Evolutionary conservation across 2,113 vertebrate genomes (phyloP), one percentile per base, ranked within the genome.

Genomic region (Dromiciops gliroides): DNA sequence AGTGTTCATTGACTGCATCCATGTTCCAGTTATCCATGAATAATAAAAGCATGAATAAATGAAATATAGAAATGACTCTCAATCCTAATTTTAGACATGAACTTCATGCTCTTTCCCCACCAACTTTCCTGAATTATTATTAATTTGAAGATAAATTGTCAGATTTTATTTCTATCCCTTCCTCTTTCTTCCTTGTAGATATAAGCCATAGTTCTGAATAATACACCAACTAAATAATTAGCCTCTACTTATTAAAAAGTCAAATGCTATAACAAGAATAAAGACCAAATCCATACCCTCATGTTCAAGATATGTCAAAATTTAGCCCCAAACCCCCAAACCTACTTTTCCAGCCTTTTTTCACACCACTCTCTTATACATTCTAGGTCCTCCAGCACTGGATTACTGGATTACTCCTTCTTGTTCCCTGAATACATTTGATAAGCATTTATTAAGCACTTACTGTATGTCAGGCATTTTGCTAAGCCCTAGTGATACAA

Each of bases 111-210:
- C 22, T 88, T 89, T 48, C 8, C 50, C 5, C 8, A 8, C 92
- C 51, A 91, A 44, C 28, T 93, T 91, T 95, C 92, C 52, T 91
- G 93, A 83, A 7, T 44, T 83, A n/a, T 19, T 75, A 44, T 44
- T 83, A 44, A 83, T 44, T 44, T 83, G 23, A 83, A 44, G n/a
- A 19, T 47, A 14, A 48, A 48, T 75, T 89, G 90, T 95, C 49
- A 91, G 37, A 49, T 96, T 93, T 94, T n/a, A n/a, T 90, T 25
- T 48, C 93, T 89, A 51, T 48, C 90, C 5, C 19, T 96, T 91
- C 51, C n/a, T 75, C 48, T 96, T 48, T 94, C n/a, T 51, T 22
- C 12, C 50, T 90, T 90, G 28, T 25, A 3, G 92, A 7, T 11
- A 44, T 95, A 96, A 94, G 93, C 25, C 23, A 89, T 4, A 50